Evolutionary conservation across 1,140 invertebrate species (phyloP), one percentile per base, ranked within the genome.

Genomic region (Arctopsyche grandis): DNA sequence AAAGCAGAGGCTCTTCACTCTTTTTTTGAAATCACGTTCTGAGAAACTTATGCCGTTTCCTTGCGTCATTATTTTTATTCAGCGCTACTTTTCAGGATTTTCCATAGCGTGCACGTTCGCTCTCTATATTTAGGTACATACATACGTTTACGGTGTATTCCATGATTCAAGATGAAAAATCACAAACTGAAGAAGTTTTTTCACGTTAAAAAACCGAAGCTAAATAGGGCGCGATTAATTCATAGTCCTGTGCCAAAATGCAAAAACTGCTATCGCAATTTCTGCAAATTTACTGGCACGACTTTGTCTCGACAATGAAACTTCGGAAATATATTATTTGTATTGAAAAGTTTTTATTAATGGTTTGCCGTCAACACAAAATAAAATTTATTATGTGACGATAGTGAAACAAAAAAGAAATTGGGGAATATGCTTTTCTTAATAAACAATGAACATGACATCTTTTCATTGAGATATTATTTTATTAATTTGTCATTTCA

Each of bases 301-400:
- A 26, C 10, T 66, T 66, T 26, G 63, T 66, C 63, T 66, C 63
- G 63, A 66, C 63, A 22, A 24, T 12, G 63, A 66, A 66, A 66
- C 63, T 66, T 66, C 9, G 63, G 24, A 66, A 66, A 66, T 66
- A 24, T 66, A 66, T 63, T 63, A 63, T 66, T 66, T 66, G 63
- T 66, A 66, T 66, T 66, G 63, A 66, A 66, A 66, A 66, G 63
- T 66, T 66, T 66, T 66, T 66, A 66, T 66, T 66, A 66, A 26
- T 26, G 63, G 1, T 38, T 38, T 38, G 29, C 3, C 56, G 56
- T 60, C 56, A 60, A 60, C 56, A 21, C 21, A 60, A 60, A 60
- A 21, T 3, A 19, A 60, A 19, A 60, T 56, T 56, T 56, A 19
- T 19, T 9, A 21, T 19, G 10, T 52, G 48, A 60, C 19, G 56